Base-by-base conservation (phyloP, 1,140 invertebrate species). In the Plutomurus gul region DNA sequence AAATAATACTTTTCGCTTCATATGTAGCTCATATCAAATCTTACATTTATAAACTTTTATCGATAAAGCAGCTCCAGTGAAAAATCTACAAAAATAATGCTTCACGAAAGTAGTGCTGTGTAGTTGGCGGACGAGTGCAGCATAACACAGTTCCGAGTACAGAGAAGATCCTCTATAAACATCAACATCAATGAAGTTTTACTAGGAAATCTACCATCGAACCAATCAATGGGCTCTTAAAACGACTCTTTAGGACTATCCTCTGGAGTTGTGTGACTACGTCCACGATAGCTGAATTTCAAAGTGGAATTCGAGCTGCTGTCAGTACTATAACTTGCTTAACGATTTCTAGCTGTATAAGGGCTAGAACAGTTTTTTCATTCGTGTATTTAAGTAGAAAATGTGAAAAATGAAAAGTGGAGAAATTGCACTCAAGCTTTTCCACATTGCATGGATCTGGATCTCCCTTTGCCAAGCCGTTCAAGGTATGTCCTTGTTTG, bases 341-440 rank as follows among this genome's bases (percentile, higher is more conserved):
- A 16, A 65, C 27, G 11, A 16, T 36, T 65, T 65, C 56, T 65
- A 65, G 56, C 56, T 4, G 13, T n/a, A 36, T 16, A 10, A 3
- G 39, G 27, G 56, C 56, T 65, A 65, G 27, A 65, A n/a, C n/a
- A n/a, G 40, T 72, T 43, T 72, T 46, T 72, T 72, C 25, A 18
- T 39, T 1, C 3, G 70, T 72, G 70, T 16, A 22, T n/a, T 72
- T 72, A 25, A 43, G 37, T 40, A 43, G 73, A 75, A 75, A 75
- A 75, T 75, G 73, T 75, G 73, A 75, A 75, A 75, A 75, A 75
- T 75, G 73, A 75, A 75, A 75, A 75, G 73, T 75, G 73, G 43
- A 49, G 73, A 75, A 20, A 36, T 75, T 18, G 73, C 73, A 75
- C 73, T 75, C 73, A 49, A 36, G 25, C 40, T 75, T 49, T 43